Evolutionary conservation across 2,113 vertebrate species (phyloP).

Genomic region (Carassius gibelio): DNA sequence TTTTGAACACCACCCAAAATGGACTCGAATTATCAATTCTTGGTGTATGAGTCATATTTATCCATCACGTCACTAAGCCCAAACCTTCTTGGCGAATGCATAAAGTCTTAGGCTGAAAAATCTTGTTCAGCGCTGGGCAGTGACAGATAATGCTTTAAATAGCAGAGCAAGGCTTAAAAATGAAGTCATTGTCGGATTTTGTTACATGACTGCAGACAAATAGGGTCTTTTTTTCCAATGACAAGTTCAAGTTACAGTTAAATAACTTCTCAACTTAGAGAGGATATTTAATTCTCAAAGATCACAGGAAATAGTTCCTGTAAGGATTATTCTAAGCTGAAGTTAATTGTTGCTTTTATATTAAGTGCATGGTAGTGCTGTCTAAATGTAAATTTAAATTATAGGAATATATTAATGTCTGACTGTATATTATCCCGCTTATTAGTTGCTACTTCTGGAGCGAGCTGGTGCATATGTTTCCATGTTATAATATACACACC

Average conservation of each 20-base stretch:
- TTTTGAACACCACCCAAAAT: constrained; percentile 11
- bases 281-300: constrained; percentile 15
- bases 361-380: neutral
- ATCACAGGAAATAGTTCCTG: constrained; percentile 2
- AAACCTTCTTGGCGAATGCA: neutral
- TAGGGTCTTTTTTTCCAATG: neutral
- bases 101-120: neutral
- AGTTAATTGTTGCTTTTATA: neutral
- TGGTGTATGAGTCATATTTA: constrained; percentile 11
- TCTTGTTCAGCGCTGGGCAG: neutral
- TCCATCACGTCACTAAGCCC: neutral
- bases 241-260: constrained; percentile 24
- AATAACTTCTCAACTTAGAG: neutral
- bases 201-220: constrained; percentile 20
- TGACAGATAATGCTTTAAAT: constrained; percentile 8
- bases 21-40: neutral
- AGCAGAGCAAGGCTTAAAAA: neutral
- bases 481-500: too few species aligned
- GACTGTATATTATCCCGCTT: neutral
- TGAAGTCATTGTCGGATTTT: constrained; percentile 31
- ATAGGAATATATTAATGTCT: neutral
- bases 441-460: neutral
- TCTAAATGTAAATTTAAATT: neutral
- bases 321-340: neutral
- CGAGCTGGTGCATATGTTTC: too few species aligned